Evolutionary conservation across 1,140 invertebrate genomes (phyloP), one percentile per base, ranked within the genome.

Genomic region (Pemphigus obesinymphae): DNA sequence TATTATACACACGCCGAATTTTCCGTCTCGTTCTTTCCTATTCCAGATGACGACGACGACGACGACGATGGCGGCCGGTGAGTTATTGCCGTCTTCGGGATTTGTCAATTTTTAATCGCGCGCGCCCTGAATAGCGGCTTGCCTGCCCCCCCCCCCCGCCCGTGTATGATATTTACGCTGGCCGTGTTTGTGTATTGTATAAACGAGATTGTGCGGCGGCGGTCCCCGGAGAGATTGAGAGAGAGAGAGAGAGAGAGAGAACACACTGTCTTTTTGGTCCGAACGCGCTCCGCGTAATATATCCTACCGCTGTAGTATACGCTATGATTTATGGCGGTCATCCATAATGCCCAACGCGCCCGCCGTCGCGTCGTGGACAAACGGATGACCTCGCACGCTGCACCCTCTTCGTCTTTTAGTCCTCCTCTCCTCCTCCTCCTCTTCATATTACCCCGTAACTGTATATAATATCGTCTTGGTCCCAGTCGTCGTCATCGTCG

Each of bases 101-200:
- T 80, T 80, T 80, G 76, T 80, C 76, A 80, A 80, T 80, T 80
- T 80, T 80, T 80, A 80, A 80, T 80, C 76, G 76, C 20, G n/a
- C 31, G 15, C 29, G 29, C 37, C 4, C 37, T 40, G 8, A 3
- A 40, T 3, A 40, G 17, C 23, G n/a, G n/a, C n/a, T n/a, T n/a
- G n/a, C n/a, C n/a, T n/a, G n/a, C n/a, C n/a, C n/a, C n/a, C n/a
- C n/a, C n/a, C n/a, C n/a, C n/a, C n/a, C n/a, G 26, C 23, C 40
- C 26, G 76, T 29, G 53, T 29, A 58, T 55, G 26, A 45, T 45
- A 45, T 40, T 5, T 7, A 45, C 10, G 43, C 43, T 15, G n/a
- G 17, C 23, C 10, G 55, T 13, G 23, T 23, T 0, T 1, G 50
- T 76, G 48, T 55, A 34, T 34, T 26, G 37, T 63, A 80, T 31